Percentiles rank a stretch among this genome's conserved stretches.
Conservation (phyloP, 2,888 invertebrate genomes). For the Anodontia alba region DNA sequence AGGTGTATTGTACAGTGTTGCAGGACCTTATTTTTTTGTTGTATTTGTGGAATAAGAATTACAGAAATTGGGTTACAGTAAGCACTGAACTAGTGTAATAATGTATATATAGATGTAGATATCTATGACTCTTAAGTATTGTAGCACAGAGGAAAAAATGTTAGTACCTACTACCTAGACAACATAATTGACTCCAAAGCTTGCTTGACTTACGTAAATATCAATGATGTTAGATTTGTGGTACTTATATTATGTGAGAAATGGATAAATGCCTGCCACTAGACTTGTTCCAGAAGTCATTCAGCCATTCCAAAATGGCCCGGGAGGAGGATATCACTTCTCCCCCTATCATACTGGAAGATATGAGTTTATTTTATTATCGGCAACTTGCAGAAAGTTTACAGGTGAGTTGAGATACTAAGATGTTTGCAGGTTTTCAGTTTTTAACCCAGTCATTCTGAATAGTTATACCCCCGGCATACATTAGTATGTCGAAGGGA, state of each 20-base stretch:
- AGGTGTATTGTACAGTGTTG: too few relatives aligned
- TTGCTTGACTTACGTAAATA: not conserved
- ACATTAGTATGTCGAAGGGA: not conserved
- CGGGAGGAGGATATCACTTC: conserved; percentile 54
- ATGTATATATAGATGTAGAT: not conserved
- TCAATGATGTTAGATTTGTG: not conserved
- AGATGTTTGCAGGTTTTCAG: too few relatives aligned
- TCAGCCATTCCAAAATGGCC: conserved; percentile 47
- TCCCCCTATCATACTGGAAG: conserved; percentile 77
- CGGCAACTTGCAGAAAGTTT: conserved; percentile 78
- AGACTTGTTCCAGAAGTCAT: conserved; percentile 60
- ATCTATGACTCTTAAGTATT: not conserved
- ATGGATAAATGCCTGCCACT: conserved; percentile 74
- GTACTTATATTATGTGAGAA: not conserved
- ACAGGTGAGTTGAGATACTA: conserved; percentile 77
- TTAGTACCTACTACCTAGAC: not conserved
- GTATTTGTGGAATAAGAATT: too few relatives aligned
- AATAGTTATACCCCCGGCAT: not conserved
- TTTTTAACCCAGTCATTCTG: not conserved
- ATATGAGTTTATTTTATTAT: conserved; percentile 80
- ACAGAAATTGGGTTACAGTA: too few relatives aligned
- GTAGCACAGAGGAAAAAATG: not conserved
- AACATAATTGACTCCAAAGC: conserved; percentile 1
- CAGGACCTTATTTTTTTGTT: too few relatives aligned
- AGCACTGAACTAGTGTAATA: too few relatives aligned